phyloP scores from a whole-genome alignment of 2,888 invertebrate species.

The Scaptomyza cyrtandrae region DNA sequence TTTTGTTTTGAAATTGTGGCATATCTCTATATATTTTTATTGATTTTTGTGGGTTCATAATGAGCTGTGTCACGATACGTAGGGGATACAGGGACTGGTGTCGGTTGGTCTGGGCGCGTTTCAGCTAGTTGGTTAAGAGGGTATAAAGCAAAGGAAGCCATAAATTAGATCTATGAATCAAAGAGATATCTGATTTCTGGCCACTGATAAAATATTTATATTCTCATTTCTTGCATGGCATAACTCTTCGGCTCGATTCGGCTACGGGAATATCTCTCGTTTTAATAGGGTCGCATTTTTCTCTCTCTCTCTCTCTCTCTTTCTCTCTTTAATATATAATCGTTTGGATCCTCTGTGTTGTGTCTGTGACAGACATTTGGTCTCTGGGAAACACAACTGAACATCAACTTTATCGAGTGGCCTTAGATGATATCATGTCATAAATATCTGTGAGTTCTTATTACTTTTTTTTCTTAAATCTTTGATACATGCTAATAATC shows the following conservation, averaged over 20 bases:
- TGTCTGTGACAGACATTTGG: conserved; percentile 54
- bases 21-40: conserved; percentile 81
- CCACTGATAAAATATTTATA: conserved; percentile 81
- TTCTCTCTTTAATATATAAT: not conserved
- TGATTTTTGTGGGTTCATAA: conserved; percentile 81
- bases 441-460: conserved; percentile 74
- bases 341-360: not conserved
- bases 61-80: conserved; percentile 49
- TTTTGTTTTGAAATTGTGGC: conserved; percentile 53
- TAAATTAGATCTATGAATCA: conserved; percentile 84
- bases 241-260: conserved; percentile 58
- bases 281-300: conserved; percentile 67
- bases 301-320: conserved; percentile 1
- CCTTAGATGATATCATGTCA: conserved; percentile 78
- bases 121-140: conserved; percentile 17
- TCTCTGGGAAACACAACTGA: conserved; percentile 53
- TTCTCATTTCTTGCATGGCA: conserved; percentile 73
- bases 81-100: conserved; percentile 50
- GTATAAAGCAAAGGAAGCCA: conserved; percentile 80
- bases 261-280: conserved; percentile 30
- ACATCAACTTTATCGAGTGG: conserved; percentile 30
- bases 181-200: conserved; percentile 83
- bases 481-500: conserved; percentile 46
- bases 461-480: conserved; percentile 51
- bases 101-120: conserved; percentile 64